These are phyloP conservation scores for Eristalinus aeneus DNA, from an alignment of 2,888 invertebrate species.

Conservation along the genomic window DNA sequence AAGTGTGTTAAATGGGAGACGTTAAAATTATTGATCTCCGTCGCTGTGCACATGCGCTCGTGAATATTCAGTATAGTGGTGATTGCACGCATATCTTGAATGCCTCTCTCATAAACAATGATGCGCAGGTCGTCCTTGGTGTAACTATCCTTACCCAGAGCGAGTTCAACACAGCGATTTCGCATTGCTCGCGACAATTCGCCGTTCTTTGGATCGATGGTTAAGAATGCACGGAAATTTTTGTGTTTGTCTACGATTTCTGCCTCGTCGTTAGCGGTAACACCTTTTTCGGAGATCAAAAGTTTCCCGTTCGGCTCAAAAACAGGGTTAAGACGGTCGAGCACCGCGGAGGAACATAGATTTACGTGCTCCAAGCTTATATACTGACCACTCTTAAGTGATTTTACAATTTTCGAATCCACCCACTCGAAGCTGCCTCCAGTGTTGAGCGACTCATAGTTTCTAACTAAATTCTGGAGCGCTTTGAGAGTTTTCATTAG, in stretches of 20 bases:
- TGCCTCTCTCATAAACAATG: slow-evolving; percentile 82
- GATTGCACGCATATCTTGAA: slow-evolving; percentile 79
- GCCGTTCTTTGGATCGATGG: slow-evolving; percentile 97
- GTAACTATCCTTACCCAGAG: slow-evolving; percentile 79
- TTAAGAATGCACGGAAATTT: slow-evolving; percentile 95
- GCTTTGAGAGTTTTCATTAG: slow-evolving; percentile 68
- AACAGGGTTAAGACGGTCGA: slow-evolving; percentile 97
- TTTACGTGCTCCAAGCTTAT: slow-evolving; percentile 95
- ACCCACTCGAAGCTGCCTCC: slow-evolving; percentile 98
- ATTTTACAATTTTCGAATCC: slow-evolving; percentile 92
- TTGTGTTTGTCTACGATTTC: slow-evolving; percentile 90
- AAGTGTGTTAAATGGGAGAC: slow-evolving; percentile 79
- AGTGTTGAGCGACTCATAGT: slow-evolving; percentile 85
- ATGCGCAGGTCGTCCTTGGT: slow-evolving; percentile 81
- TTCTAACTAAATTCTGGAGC: slow-evolving; percentile 75
- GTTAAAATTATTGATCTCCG: slow-evolving; percentile 77
- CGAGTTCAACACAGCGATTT: slow-evolving; percentile 97
- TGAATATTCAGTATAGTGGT: slow-evolving; percentile 82
- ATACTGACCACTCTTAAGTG: slow-evolving; percentile 91
- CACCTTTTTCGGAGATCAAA: slow-evolving; percentile 95
- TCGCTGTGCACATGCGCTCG: slow-evolving; percentile 74
- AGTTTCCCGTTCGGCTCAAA: slow-evolving; percentile 96
- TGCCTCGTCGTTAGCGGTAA: slow-evolving; percentile 85
- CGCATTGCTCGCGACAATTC: slow-evolving; percentile 99
- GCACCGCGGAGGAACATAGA: slow-evolving; percentile 96